Conservation (phyloP, 1,140 invertebrate genomes). For the Heterodera schachtii region DNA sequence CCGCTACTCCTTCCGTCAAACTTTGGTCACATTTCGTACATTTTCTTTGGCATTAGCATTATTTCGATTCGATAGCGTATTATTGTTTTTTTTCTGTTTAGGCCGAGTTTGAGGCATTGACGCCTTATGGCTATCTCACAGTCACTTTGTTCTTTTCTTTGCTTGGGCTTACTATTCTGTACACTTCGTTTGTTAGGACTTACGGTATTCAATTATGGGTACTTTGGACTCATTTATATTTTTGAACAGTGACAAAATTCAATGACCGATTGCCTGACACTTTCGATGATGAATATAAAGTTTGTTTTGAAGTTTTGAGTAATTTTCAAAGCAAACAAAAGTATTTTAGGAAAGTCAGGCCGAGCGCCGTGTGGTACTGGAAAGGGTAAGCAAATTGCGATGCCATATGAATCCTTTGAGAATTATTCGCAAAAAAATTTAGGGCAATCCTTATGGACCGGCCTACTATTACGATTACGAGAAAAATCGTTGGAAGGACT, state of each 20-base stretch:
- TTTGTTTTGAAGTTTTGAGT: neutral
- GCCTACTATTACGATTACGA: conserved; percentile 62
- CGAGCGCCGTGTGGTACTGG: conserved; percentile 54
- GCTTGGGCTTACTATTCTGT: conserved; percentile 45
- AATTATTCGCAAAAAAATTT: neutral
- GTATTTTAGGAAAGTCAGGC: conserved; percentile 49
- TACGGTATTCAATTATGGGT: neutral
- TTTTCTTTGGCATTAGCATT: too few species aligned
- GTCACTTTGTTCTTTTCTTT: conserved; percentile 45
- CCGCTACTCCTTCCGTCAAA: conserved; percentile 62
- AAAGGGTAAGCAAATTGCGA: conserved; percentile 13
- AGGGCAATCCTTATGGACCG: conserved; percentile 55
- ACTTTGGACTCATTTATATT: neutral
- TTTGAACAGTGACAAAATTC: neutral
- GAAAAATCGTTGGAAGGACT: conserved; percentile 64
- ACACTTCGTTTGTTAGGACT: conserved; percentile 36
- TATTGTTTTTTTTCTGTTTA: neutral
- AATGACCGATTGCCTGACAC: conserved; percentile 47
- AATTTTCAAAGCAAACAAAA: neutral
- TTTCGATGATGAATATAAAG: conserved; percentile 62
- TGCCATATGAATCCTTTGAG: too few species aligned
- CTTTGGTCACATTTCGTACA: conserved; percentile 24
- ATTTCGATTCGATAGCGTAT: too few species aligned
- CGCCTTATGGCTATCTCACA: conserved; percentile 61
- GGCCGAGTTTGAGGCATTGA: conserved; percentile 62